Base-by-base conservation (phyloP, 2,113 vertebrate genomes). In the Corynorhinus townsendii region DNA sequence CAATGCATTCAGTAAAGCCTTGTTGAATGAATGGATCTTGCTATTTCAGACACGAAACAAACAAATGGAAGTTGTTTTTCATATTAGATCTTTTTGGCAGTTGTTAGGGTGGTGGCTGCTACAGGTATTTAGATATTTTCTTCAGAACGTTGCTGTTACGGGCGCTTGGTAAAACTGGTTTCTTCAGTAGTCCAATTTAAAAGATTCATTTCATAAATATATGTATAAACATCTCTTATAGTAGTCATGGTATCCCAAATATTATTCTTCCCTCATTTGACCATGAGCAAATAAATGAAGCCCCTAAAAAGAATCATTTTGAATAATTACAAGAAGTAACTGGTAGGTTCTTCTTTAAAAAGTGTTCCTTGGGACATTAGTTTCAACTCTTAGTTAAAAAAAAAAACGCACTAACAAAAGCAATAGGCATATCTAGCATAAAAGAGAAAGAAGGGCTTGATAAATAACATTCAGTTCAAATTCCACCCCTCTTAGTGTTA, bases 371-470 rank as follows among this genome's bases (percentile, higher is more conserved):
- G 28, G 28, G 71, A 33, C 24, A 49, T 79, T 88, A 33, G 19
- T 86, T 86, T 91, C 33, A 68, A 66, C 10, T 86, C 54, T 91
- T 91, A n/a, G 11, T 89, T 95, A 52, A 52, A 83, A 80, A 49
- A 72, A 80, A 64, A 56, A 72, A 80, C 56, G 40, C 40, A 73
- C 43, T 88, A 45, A 69, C 47, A 49, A 52, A 84, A 62, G 4
- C n/a, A 73, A 73, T 4, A 8, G 33, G 33, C 8, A 54, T 22
- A 75, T 38, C 17, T 28, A 45, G 16, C 38, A 15, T 38, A 38
- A 12, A 43, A 52, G n/a, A 66, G 28, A 77, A 62, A 71, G 38
- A 38, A 54, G 76, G 66, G 0, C 26, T 64, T 73, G 12, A 28
- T 56, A 0, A 20, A 11, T 40, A 64, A 12, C 30, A 1, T 62